A percentile compares a stretch with the other conserved stretches of the same genome.
Evolutionary conservation across 2,113 vertebrate genomes (phyloP).

Genomic region (Empidonax traillii): DNA sequence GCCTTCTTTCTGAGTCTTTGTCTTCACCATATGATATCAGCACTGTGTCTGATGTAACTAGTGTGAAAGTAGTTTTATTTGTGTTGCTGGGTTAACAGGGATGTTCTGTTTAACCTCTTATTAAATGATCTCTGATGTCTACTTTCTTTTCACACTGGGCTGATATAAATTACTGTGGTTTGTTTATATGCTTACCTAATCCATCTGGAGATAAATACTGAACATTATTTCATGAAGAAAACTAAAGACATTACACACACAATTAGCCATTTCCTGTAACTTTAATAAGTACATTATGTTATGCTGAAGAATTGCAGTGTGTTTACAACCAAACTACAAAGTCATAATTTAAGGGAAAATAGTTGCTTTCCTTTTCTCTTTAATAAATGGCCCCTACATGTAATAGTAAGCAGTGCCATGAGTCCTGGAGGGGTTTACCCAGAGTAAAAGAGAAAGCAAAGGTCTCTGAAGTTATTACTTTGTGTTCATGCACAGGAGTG

Average conservation of each 20-base stretch:
- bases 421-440: background rate
- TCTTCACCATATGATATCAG: background rate
- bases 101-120: background rate
- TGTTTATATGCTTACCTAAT: background rate
- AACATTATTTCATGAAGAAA: background rate
- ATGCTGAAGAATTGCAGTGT: background rate
- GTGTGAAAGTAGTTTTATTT: background rate
- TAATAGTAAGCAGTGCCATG: background rate
- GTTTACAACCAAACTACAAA: background rate
- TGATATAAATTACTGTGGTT: background rate
- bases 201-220: background rate
- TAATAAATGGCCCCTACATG: background rate
- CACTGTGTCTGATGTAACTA: background rate
- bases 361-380: background rate
- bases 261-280: background rate
- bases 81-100: background rate
- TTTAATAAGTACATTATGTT: background rate
- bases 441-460: background rate
- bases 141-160: background rate
- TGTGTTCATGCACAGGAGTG: rapidly evolving
- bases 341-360: background rate
- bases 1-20: background rate
- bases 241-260: background rate
- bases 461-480: background rate
- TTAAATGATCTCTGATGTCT: background rate